Evolutionary conservation across 2,888 invertebrate genomes (phyloP).

Genomic region (Callyntrura guangdongensis): DNA sequence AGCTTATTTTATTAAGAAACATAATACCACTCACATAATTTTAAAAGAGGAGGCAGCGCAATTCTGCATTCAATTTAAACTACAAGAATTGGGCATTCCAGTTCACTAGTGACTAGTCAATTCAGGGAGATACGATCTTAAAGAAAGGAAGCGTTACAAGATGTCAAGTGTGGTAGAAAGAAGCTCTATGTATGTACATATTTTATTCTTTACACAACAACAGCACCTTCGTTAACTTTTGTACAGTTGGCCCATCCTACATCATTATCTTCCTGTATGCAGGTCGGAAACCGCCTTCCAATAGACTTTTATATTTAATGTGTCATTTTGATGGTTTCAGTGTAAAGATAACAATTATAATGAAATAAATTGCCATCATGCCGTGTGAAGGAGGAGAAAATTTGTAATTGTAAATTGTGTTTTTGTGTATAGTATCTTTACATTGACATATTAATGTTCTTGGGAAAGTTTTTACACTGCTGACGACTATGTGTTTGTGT

Average conservation of each 20-base stretch:
- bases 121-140: background rate
- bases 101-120: slow-evolving; percentile 5
- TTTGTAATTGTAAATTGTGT: slow-evolving; percentile 19
- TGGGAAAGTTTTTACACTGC: slow-evolving; percentile 46
- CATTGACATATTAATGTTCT: slow-evolving; percentile 10
- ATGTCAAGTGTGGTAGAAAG: background rate
- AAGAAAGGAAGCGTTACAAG: background rate
- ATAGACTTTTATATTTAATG: background rate
- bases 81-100: slow-evolving; percentile 43
- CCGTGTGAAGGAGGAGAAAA: slow-evolving; percentile 50
- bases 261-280: slow-evolving; percentile 26
- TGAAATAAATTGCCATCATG: slow-evolving; percentile 39
- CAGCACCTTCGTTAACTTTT: slow-evolving; percentile 21
- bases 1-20: background rate
- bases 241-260: slow-evolving; percentile 44
- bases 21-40: background rate
- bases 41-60: background rate
- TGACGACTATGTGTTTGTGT: background rate
- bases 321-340: slow-evolving; percentile 51
- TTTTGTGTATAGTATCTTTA: background rate
- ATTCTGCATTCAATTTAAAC: background rate
- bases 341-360: slow-evolving; percentile 48
- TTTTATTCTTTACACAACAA: background rate
- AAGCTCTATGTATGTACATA: background rate
- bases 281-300: background rate